Evolutionary conservation across 2,888 invertebrate genomes (phyloP).

Genomic region (Branchipolynoe longqiensis): DNA sequence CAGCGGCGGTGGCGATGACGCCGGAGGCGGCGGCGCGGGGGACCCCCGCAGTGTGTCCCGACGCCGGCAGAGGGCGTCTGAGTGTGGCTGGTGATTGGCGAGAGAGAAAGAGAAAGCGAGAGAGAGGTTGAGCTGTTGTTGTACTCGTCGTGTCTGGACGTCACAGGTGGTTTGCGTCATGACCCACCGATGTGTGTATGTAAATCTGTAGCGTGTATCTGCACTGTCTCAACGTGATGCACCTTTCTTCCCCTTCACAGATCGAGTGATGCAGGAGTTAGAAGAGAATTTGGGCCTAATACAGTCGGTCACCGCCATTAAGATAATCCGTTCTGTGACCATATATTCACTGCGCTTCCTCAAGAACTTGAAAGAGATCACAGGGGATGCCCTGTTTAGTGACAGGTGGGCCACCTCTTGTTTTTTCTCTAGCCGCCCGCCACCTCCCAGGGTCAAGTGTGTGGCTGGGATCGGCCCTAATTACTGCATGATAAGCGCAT

Average conservation of each 20-base stretch:
- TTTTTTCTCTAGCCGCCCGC: constrained; percentile 21
- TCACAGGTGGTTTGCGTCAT: too few species aligned
- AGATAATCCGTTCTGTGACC: constrained; percentile 88
- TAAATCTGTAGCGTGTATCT: constrained; percentile 10
- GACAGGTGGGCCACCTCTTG: constrained; percentile 76
- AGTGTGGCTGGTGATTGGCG: neutral
- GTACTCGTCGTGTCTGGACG: too few species aligned
- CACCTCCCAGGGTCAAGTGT: neutral
- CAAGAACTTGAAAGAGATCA: constrained; percentile 87
- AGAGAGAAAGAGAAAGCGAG: neutral
- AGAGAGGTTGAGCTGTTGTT: too few species aligned
- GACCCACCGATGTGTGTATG: constrained; percentile 3
- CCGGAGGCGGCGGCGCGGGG: constrained; percentile 14
- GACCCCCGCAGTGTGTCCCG: neutral
- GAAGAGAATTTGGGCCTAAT: constrained; percentile 91
- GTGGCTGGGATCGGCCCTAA: neutral
- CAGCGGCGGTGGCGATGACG: neutral
- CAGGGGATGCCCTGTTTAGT: constrained; percentile 84
- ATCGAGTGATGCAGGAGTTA: constrained; percentile 83
- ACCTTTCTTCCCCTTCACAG: constrained; percentile 68
- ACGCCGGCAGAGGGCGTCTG: constrained; percentile 21
- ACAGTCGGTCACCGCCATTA: constrained; percentile 91
- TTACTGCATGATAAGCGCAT: constrained; percentile 19
- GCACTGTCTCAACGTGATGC: constrained; percentile 44
- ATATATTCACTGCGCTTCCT: constrained; percentile 93